These are phyloP conservation scores for Cromileptes altivelis DNA, from an alignment of 2,113 vertebrate genomes.

Conservation along the genomic window DNA sequence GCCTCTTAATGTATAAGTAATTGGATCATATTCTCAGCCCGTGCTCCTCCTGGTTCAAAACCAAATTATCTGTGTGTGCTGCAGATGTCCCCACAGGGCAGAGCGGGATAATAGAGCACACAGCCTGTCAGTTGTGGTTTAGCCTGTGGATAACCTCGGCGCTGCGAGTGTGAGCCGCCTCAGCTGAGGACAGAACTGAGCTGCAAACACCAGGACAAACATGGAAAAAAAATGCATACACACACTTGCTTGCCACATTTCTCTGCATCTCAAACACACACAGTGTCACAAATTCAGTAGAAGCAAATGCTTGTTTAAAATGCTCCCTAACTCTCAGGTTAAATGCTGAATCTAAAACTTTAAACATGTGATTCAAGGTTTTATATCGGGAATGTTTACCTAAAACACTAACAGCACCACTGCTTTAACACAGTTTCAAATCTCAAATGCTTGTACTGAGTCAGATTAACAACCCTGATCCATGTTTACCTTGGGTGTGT, in stretches of 20 bases:
- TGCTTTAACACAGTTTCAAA: slow-evolving; percentile 16
- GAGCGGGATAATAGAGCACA: slow-evolving; percentile 50
- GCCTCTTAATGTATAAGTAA: slow-evolving; percentile 76
- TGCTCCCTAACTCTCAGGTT: not conserved
- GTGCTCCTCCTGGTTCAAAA: slow-evolving; percentile 70
- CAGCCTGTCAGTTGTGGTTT: slow-evolving; percentile 55
- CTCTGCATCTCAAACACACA: slow-evolving; percentile 18
- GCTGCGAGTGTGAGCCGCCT: slow-evolving; percentile 37
- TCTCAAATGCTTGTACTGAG: slow-evolving; percentile 30
- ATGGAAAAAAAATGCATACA: slow-evolving; percentile 5
- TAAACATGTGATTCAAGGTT: not conserved
- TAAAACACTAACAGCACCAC: not conserved
- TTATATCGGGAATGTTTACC: not conserved
- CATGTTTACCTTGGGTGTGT: slow-evolving; percentile 62
- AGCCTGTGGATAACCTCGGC: slow-evolving; percentile 53
- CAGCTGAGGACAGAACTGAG: slow-evolving; percentile 20
- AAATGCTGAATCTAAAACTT: not conserved
- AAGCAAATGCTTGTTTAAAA: slow-evolving; percentile 5
- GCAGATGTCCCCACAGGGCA: slow-evolving; percentile 63
- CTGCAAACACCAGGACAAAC: slow-evolving; percentile 39
- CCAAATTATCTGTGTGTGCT: slow-evolving; percentile 70
- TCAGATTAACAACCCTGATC: slow-evolving; percentile 36
- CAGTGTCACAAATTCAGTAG: not conserved
- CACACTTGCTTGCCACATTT: not conserved
- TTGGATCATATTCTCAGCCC: slow-evolving; percentile 73